Evolutionary conservation across 2,113 vertebrate genomes (phyloP).

Genomic region (Empidonax alnorum): DNA sequence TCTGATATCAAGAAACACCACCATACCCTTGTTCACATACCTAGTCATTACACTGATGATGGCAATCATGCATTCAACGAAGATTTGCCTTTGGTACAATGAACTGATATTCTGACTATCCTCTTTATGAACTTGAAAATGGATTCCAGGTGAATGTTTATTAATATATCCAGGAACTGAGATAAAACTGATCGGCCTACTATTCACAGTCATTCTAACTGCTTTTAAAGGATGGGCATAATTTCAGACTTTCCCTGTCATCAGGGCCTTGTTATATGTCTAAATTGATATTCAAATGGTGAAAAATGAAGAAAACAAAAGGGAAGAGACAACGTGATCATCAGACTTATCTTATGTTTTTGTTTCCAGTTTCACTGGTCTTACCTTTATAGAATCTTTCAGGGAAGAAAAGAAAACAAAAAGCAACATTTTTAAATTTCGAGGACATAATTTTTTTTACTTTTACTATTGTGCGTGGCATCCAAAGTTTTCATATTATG

Average conservation of each 20-base stretch:
- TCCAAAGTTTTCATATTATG: background rate
- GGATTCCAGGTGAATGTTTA: background rate
- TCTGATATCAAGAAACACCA: background rate
- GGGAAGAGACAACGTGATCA: background rate
- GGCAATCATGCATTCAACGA: background rate
- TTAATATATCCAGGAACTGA: background rate
- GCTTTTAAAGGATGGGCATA: background rate
- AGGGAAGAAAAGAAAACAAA: background rate
- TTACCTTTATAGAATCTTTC: background rate
- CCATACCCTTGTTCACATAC: background rate
- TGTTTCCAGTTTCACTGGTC: background rate
- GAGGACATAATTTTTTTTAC: background rate
- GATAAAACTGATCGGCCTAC: background rate
- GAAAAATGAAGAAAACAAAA: background rate
- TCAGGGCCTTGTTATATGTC: background rate
- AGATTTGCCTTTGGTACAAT: background rate
- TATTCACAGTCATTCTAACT: background rate
- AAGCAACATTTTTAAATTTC: background rate
- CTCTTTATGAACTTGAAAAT: background rate
- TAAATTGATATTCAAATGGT: background rate
- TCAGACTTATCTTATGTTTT: background rate
- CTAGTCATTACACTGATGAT: background rate
- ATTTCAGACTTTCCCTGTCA: background rate
- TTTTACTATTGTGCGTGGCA: background rate
- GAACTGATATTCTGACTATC: background rate